Evolutionary conservation across 2,113 vertebrate species (phyloP).

Genomic region (Eulemur macaco): DNA sequence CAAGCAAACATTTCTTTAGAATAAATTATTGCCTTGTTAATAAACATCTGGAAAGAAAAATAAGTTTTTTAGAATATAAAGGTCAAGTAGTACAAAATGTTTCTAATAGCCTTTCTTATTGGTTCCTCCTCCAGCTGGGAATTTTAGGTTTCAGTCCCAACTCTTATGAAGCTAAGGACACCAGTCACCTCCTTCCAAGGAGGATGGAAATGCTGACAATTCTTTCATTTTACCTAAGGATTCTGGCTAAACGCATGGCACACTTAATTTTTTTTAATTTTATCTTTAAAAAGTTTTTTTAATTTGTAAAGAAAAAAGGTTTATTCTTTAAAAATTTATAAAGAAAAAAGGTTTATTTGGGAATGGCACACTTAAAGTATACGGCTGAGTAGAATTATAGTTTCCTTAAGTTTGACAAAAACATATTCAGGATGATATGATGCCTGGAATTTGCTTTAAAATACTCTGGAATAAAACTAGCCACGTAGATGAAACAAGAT

Average conservation of each 20-base stretch:
- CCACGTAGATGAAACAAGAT: background rate
- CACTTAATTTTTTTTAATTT: background rate
- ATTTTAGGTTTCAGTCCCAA: conserved; percentile 27
- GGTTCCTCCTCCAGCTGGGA: conserved; percentile 48
- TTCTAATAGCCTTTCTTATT: conserved; percentile 74
- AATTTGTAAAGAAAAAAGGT: background rate
- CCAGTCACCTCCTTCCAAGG: background rate
- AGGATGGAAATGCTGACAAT: background rate
- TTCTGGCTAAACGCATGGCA: background rate
- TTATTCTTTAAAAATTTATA: background rate
- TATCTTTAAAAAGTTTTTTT: background rate
- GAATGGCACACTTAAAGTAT: background rate
- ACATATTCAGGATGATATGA: background rate
- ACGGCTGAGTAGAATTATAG: background rate
- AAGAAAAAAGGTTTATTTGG: background rate
- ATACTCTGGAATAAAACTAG: background rate
- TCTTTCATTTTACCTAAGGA: background rate
- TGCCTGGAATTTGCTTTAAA: conserved; percentile 14
- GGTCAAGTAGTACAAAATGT: conserved; percentile 57
- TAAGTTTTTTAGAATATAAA: conserved; percentile 68
- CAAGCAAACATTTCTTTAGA: conserved; percentile 76
- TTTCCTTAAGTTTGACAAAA: conserved; percentile 21
- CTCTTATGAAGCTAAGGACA: background rate
- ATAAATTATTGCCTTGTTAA: conserved; percentile 80
- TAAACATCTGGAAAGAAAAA: conserved; percentile 80